Conservation (phyloP, 2,888 invertebrate genomes). For the Apotomis turbidana region DNA sequence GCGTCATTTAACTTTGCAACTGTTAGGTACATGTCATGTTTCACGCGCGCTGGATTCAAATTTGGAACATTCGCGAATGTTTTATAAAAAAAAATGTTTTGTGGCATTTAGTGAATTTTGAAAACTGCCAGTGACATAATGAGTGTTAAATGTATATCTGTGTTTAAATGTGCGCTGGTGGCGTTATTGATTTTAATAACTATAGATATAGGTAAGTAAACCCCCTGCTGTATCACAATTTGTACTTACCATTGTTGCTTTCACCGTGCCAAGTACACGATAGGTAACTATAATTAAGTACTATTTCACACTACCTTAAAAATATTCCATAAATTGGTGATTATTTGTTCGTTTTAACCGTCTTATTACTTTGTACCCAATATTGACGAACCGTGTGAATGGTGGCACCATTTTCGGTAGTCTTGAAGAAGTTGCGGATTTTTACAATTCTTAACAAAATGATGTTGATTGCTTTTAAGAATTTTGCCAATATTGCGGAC, state of each 20-base stretch:
- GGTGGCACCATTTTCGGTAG: no score
- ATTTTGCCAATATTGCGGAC: no score
- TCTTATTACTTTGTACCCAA: no score
- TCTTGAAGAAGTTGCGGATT: no score
- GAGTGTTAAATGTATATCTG: conserved; percentile 56
- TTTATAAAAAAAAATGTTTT: conserved; percentile 19
- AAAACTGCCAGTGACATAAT: conserved; percentile 26
- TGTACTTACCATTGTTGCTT: not conserved
- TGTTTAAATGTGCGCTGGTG: conserved; percentile 54
- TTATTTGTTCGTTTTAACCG: no score
- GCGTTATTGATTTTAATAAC: conserved; percentile 53
- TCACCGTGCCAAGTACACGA: no score
- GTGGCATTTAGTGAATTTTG: conserved; percentile 1
- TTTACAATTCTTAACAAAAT: no score
- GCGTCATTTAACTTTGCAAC: conserved; percentile 14
- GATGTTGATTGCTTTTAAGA: no score
- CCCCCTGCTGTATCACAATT: not conserved
- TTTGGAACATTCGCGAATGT: conserved; percentile 38
- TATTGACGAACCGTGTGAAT: no score
- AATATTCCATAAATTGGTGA: no score
- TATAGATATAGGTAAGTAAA: conserved; percentile 57
- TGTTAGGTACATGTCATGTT: conserved; percentile 36
- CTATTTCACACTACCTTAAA: no score
- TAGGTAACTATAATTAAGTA: no score
- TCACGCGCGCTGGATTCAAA: conserved; percentile 42